Base-by-base conservation (phyloP, 2,888 invertebrate genomes). In the Cynaeus angustus region DNA sequence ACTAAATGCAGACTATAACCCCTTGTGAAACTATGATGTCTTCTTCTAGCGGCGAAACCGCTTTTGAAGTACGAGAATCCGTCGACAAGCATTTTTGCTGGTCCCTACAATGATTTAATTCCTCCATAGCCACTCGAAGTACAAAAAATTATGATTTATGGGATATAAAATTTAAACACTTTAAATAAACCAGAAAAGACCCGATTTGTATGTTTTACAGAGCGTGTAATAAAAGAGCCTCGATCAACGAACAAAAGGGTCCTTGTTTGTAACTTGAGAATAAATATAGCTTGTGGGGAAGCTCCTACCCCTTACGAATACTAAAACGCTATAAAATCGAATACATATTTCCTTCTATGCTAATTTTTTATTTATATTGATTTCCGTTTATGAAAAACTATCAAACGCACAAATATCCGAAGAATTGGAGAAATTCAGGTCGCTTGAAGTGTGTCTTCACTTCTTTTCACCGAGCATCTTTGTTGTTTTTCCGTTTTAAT, bases 121-220 rank as follows among this genome's bases (percentile, higher is more conserved):
- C 14, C 30, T 62, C 52, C 72, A 67, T 33, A 6, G 7, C 33
- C n/a, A 7, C 33, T 33, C 33, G 9, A 56, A 66, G 61, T 66
- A 43, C 10, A 59, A 65, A 58, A 77, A 78, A 76, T 75, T 76
- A 78, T 77, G 76, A 78, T 78, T 78, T 78, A 78, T 76, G 66
- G 72, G 72, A 67, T 68, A 75, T 78, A 76, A 78, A 78, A 76
- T 72, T 75, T 68, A 69, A 75, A 75, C 70, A 67, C 72, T 70
- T 71, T 74, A 75, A 78, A 77, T 78, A 75, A 78, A 77, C 72
- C 74, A 77, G 74, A 80, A 80, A 80, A 79, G 77, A 80, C 78
- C 78, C 80, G 79, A 81, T 83, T 82, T 82, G 81, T 81, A 77
- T 80, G 80, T 79, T 81, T 78, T 80, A 80, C 80, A 79, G 79